Evolutionary conservation across 1,140 invertebrate species (phyloP), one percentile per base, ranked within the genome.

Genomic region (Lasaia peninsularis): DNA sequence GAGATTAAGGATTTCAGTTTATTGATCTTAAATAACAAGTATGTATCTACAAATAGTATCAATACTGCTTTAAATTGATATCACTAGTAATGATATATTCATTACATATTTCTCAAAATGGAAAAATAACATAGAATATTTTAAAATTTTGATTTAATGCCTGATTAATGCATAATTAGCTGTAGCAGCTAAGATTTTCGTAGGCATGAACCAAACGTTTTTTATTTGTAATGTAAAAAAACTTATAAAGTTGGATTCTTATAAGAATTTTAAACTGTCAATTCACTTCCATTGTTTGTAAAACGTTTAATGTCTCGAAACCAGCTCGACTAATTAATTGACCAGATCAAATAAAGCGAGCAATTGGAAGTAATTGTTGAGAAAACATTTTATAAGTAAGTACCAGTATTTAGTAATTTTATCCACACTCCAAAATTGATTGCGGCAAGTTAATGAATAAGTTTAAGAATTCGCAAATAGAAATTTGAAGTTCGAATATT

Each of bases 311-410:
- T 37, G 12, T 5, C 8, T 37, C 14, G 5, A 16, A 37, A 37
- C 14, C 7, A 37, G 35, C 35, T 37, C 4, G 61, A 67, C 63
- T 81, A 84, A 82, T 82, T 80, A 74, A 72, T 60, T 56, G 66
- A 71, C 68, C 58, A 72, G 71, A 75, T 68, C 55, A 66, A 71
- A 76, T 75, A 67, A 77, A 70, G 52, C 57, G 61, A 56, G 56
- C 73, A 85, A 82, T 85, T 80, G 78, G 71, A 57, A 69, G 78
- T 76, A 80, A 80, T 80, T 79, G 74, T 71, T 60, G 63, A 68
- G 78, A 72, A 80, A 85, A 72, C 71, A 72, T 71, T 75, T 70
- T 74, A 63, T 65, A 75, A 71, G 68, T 40, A 40, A 6, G 4
- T 7, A 18, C 35, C 16, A 8, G 16, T 8, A 16, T 18, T 16